A percentile compares a stretch with the other conserved stretches of the same genome.
Evolutionary conservation across 2,113 vertebrate species (phyloP).

Genomic region (Deroptyus accipitrinus): DNA sequence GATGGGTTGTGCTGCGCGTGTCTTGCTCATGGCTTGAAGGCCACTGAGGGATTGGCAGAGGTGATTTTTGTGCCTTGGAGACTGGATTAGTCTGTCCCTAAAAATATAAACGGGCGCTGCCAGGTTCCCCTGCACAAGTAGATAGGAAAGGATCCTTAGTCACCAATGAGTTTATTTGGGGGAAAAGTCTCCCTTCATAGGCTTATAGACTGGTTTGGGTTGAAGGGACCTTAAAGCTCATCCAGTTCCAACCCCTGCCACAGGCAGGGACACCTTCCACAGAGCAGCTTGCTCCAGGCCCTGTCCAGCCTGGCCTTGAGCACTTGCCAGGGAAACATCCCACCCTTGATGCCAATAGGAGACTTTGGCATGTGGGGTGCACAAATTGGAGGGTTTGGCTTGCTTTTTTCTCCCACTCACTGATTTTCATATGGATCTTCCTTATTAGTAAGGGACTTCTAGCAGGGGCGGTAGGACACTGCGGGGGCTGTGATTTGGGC

Average conservation of each 20-base stretch:
- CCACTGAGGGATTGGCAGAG: not conserved
- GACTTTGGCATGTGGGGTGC: not conserved
- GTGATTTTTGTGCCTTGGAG: not conserved
- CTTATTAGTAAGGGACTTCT: not conserved
- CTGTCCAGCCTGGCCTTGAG: not conserved
- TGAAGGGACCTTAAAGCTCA: too few relatives aligned
- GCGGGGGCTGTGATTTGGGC: not conserved
- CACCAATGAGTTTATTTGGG: not conserved
- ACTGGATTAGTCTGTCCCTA: not conserved
- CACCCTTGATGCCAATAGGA: not conserved
- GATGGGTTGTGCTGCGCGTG: not conserved
- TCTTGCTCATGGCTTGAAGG: not conserved
- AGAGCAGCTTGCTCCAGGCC: too few relatives aligned
- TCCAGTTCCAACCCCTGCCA: too few relatives aligned
- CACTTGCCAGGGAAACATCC: not conserved
- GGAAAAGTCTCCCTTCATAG: not conserved
- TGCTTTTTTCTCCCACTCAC: accelerated
- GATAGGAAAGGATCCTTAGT: not conserved
- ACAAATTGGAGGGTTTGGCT: not conserved
- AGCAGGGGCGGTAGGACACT: not conserved
- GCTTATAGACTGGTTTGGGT: not conserved
- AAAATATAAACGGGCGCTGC: not conserved
- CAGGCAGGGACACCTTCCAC: too few relatives aligned
- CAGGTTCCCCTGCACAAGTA: not conserved
- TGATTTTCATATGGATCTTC: not conserved